Base-by-base conservation (phyloP, 2,113 vertebrate species). In the Perca fluviatilis region DNA sequence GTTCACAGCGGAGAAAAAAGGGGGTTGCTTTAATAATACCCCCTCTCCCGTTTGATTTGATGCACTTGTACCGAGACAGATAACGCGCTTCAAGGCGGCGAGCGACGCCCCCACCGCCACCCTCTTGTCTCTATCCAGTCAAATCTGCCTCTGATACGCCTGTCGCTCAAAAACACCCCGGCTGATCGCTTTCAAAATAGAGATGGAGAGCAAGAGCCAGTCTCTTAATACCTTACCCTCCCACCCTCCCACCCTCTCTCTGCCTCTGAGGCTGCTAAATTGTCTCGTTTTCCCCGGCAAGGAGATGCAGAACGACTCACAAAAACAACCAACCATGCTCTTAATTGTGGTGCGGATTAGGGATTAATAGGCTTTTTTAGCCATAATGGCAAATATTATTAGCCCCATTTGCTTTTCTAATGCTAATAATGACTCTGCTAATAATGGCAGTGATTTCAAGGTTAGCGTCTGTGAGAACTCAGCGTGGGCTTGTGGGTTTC, bases 331-430 rank as follows among this genome's bases (percentile, higher is more conserved):
- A 82, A 66, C 91, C 90, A 85, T 88, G 93, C 92, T 93, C 87
- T 92, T 95, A 94, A 95, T 94, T 94, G 91, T 93, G 91, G 83
- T 50, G 80, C 85, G 92, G 95, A 96, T 96, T 95, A 96, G 90
- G 91, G 92, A 94, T 95, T 95, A 96, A 95, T 95, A 91, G 89
- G 88, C 88, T 82, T 89, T 93, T 93, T 95, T 92, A 95, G 93
- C 88, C 81, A 93, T 96, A 95, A 95, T 94, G 91, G 90, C 84
- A 93, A 92, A 95, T 95, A 94, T 94, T 94, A 95, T 94, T 94
- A 94, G 92, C 87, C 70, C 91, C 89, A 94, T 95, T 94, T 95
- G 89, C 90, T 84, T 92, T 93, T 90, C 86, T 95, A 95, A 95
- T 91, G 88, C 92, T 94, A 95, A 95, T 96, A 94, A 95, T 94